A percentile compares a stretch with the other conserved stretches of the same genome.
phyloP scores from a whole-genome alignment of 1,140 invertebrate species.

The Tetranychus urticae region DNA sequence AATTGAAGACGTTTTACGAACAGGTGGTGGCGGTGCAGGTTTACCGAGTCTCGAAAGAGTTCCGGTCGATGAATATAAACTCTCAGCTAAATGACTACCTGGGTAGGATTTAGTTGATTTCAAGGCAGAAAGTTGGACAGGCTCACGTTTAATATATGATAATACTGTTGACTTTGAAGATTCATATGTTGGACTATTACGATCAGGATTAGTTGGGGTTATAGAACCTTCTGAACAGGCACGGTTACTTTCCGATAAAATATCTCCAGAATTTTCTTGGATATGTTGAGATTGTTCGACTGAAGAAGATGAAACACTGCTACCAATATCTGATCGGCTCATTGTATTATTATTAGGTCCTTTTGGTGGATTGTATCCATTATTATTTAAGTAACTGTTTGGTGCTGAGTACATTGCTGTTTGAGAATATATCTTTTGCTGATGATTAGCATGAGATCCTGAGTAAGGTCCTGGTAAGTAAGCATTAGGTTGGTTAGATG shows the following conservation, averaged over 20 bases:
- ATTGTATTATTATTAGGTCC: no score
- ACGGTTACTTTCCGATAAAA: background rate
- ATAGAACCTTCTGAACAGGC: constrained; percentile 1
- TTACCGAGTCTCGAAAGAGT: background rate
- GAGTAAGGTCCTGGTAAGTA: no score
- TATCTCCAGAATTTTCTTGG: background rate
- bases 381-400: no score
- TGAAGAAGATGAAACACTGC: no score
- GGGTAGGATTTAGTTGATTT: background rate
- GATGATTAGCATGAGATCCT: no score
- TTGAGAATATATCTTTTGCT: no score
- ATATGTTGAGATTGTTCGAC: background rate
- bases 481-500: no score
- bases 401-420: no score
- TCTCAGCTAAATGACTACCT: background rate
- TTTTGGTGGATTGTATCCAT: no score
- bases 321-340: no score
- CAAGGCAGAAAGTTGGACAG: background rate
- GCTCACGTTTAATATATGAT: background rate
- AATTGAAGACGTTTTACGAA: constrained; percentile 4
- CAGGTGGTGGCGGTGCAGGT: constrained; percentile 6
- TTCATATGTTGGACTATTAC: background rate
- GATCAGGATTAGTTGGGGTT: constrained; percentile 5
- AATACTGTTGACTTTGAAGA: background rate
- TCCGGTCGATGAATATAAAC: background rate